Base-by-base conservation (phyloP, 2,113 vertebrate species). In the Leuciscus idus region DNA sequence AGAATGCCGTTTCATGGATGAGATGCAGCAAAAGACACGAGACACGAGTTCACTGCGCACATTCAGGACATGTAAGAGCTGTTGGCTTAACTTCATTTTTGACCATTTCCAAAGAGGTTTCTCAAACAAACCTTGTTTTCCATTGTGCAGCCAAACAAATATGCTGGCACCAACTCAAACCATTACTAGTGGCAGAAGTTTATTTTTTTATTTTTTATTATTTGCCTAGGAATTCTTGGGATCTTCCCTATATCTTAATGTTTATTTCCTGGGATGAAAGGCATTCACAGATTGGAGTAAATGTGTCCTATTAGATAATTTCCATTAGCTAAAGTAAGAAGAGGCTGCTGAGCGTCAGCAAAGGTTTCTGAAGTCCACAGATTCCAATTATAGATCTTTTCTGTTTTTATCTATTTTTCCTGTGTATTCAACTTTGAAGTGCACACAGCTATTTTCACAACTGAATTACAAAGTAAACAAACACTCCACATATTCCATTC, bases 311-410 rank as follows among this genome's bases (percentile, higher is more conserved):
- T 83, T 26, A 62, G 88, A 90, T 84, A 61, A 87, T 93, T 91
- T 87, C 87, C 85, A 91, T 92, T 92, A 93, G 82, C 73, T 36
- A 50, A 82, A 79, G 86, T 85, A 91, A 88, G 87, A 86, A 87
- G 90, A 89, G 88, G 84, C 85, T 90, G 88, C 91, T 87, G 88
- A 89, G 85, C 86, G 30, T 89, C 90, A 77, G 83, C 84, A 90
- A 92, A 90, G 91, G 89, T 94, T 94, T 94, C 92, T 92, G 93
- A 90, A 92, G 88, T 95, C 95, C 95, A 93, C 90, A 94, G 94
- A 93, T 94, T 95, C 92, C 94, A 95, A 93, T 95, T 96, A 96
- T 92, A 95, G 94, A 96, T 97, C 94, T 93, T 92, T 91, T 94
- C 93, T 89, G 92, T 95, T 92, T 94, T 91, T 95, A 93, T 94